These are phyloP conservation scores for Aurelia aurita DNA, from an alignment of 30 jellyfish, hydroid and myxozoan species.

Conservation along the genomic window DNA sequence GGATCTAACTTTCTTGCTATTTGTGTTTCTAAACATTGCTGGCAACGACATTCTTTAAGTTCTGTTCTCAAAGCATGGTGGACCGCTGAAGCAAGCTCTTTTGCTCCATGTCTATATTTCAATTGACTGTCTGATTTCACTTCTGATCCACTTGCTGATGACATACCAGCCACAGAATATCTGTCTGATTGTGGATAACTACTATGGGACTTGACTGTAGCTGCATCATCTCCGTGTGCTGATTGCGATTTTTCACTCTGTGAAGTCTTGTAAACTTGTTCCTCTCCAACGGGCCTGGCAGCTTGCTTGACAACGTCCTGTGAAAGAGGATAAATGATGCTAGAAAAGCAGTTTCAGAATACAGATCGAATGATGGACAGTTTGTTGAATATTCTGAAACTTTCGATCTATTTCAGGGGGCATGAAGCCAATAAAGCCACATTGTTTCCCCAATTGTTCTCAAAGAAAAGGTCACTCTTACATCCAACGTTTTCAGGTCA, in stretches of 20 bases:
- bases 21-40: slow-evolving; percentile 61
- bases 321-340: background rate
- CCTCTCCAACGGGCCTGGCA: slow-evolving; percentile 18
- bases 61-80: slow-evolving; percentile 93
- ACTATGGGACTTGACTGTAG: slow-evolving; percentile 22
- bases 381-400: too few relatives aligned
- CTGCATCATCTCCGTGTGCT: slow-evolving; percentile 8
- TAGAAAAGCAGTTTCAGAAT: too few relatives aligned
- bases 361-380: too few relatives aligned
- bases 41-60: slow-evolving; percentile 85
- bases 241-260: slow-evolving; percentile 10
- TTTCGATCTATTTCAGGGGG: too few relatives aligned
- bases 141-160: slow-evolving; percentile 93
- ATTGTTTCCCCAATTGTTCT: too few relatives aligned
- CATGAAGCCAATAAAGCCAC: too few relatives aligned
- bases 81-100: slow-evolving; percentile 90
- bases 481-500: too few relatives aligned
- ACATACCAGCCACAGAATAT: slow-evolving; percentile 93
- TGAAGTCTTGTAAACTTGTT: background rate
- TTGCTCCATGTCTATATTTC: slow-evolving; percentile 88
- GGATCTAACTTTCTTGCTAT: slow-evolving; percentile 4
- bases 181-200: slow-evolving; percentile 89
- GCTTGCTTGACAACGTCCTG: slow-evolving; percentile 11
- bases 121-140: slow-evolving; percentile 67
- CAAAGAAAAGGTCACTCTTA: too few relatives aligned